Evolutionary conservation across 2,113 vertebrate genomes (phyloP).

Genomic region (Lepus americanus): DNA sequence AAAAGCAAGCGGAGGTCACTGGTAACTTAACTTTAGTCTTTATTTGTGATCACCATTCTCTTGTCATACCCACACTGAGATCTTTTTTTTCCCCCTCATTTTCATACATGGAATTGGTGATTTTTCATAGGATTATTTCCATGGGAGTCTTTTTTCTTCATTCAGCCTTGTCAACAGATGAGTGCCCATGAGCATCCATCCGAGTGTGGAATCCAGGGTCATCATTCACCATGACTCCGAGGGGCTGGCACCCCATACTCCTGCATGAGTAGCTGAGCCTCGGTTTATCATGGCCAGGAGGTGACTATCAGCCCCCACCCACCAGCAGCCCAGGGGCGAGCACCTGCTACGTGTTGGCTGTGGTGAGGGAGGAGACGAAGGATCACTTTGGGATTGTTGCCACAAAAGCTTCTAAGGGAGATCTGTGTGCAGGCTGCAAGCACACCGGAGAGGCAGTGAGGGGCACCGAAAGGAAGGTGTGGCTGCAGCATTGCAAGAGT

Average conservation of each 20-base stretch:
- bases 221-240: not conserved
- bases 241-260: not conserved
- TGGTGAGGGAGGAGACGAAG: not conserved
- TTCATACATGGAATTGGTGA: slow-evolving; percentile 51
- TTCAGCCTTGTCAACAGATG: slow-evolving; percentile 64
- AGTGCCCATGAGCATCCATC: slow-evolving; percentile 32
- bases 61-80: slow-evolving; percentile 47
- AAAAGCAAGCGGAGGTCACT: slow-evolving; percentile 46
- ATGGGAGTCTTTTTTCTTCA: slow-evolving; percentile 64
- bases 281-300: slow-evolving; percentile 6
- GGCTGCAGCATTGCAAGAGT: not conserved
- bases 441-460: not conserved
- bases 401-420: not conserved
- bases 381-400: slow-evolving; percentile 4
- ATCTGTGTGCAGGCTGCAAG: slow-evolving; percentile 36
- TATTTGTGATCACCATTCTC: slow-evolving; percentile 58
- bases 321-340: not conserved
- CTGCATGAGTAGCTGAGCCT: not conserved
- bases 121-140: slow-evolving; percentile 71
- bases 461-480: not conserved
- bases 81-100: slow-evolving; percentile 42
- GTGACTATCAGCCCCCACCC: not conserved
- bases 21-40: slow-evolving; percentile 22
- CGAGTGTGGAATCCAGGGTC: not conserved
- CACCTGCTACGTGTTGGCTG: not conserved